Percentiles rank a stretch among this genome's conserved stretches.
These are phyloP conservation scores for Eulemur macaco DNA, from an alignment of 2,113 vertebrate species.

Conservation along the genomic window DNA sequence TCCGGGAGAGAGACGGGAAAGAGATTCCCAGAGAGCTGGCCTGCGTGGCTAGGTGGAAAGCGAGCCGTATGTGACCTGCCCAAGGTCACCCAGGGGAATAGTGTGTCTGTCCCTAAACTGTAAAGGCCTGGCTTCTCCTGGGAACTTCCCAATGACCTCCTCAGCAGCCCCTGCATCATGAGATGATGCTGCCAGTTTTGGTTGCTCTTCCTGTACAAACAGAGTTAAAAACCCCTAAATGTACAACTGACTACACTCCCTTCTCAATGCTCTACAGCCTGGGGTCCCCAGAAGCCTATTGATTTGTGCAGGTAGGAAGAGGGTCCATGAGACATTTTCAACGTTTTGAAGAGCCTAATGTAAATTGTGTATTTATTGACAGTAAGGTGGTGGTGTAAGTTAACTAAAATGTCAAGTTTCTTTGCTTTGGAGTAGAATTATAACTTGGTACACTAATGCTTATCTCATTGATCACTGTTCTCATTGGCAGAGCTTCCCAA, in stretches of 20 bases:
- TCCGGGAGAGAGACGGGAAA: neutral
- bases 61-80: neutral
- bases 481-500: neutral
- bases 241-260: fast-evolving
- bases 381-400: neutral
- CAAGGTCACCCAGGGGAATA: neutral
- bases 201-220: neutral
- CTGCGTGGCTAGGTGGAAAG: neutral
- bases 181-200: neutral
- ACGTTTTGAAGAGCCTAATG: constrained; percentile 14
- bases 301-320: neutral
- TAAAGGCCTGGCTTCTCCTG: neutral
- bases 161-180: fast-evolving
- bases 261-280: neutral
- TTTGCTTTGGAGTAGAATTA: constrained; percentile 42
- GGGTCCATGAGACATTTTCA: neutral
- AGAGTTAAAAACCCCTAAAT: neutral
- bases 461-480: constrained; percentile 18
- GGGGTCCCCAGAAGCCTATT: neutral
- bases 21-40: neutral
- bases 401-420: constrained; percentile 51
- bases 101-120: neutral
- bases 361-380: constrained; percentile 46
- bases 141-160: neutral
- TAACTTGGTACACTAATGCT: neutral